Evolutionary conservation across 2,113 vertebrate genomes (phyloP).

Genomic region (Serinus canaria): DNA sequence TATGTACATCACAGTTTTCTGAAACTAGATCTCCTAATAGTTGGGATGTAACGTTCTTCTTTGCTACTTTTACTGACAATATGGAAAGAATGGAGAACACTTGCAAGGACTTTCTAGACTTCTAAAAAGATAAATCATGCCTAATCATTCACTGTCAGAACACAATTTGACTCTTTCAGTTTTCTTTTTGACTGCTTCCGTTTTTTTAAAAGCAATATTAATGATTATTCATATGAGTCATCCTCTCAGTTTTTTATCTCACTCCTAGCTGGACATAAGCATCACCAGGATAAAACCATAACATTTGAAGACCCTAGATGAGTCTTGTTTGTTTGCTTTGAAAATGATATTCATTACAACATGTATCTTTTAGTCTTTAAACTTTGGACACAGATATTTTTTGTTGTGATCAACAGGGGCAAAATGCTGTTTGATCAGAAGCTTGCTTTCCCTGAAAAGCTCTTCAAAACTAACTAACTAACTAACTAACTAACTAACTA

Average conservation of each 20-base stretch:
- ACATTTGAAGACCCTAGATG: neutral
- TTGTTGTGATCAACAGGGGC: neutral
- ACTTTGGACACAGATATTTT: neutral
- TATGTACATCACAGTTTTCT: neutral
- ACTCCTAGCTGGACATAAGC: neutral
- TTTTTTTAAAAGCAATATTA: neutral
- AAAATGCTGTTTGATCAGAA: conserved; percentile 10
- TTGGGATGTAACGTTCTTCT: neutral
- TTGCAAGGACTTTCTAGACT: neutral
- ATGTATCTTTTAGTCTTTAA: neutral
- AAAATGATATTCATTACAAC: neutral
- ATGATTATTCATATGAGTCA: neutral
- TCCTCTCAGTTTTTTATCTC: neutral
- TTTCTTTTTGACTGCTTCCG: neutral
- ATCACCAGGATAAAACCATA: neutral
- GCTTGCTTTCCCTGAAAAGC: neutral
- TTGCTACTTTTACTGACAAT: neutral
- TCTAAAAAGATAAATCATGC: neutral
- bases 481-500: neutral
- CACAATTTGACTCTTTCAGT: neutral
- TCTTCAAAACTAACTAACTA: neutral
- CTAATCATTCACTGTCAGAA: neutral
- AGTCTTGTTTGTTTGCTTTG: neutral
- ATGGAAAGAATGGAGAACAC: neutral
- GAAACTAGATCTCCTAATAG: neutral